phyloP scores from a whole-genome alignment of 2,797 vertebrate species.

The Clamator glandarius region DNA sequence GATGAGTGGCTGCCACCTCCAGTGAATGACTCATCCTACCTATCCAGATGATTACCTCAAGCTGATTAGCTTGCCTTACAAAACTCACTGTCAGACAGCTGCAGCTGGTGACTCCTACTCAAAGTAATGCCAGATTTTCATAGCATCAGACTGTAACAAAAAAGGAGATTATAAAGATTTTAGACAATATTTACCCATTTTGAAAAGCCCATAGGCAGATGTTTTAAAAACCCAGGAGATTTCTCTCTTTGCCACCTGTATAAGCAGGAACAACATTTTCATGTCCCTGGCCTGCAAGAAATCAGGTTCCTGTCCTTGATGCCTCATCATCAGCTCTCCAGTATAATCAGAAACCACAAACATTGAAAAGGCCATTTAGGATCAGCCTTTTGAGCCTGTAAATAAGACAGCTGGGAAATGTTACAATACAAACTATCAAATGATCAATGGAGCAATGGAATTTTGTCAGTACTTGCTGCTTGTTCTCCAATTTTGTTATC shows the following conservation, averaged over 20 bases:
- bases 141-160: not conserved
- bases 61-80: not conserved
- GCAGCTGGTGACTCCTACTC: not conserved
- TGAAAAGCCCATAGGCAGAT: not conserved
- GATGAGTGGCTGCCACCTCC: not conserved
- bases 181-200: not conserved
- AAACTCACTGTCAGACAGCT: not conserved
- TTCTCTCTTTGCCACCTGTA: not conserved
- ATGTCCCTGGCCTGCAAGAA: too few species aligned
- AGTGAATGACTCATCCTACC: not conserved
- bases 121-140: not conserved
- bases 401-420: not conserved
- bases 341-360: not conserved
- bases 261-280: not conserved
- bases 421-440: not conserved
- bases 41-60: not conserved
- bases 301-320: not conserved
- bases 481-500: not conserved
- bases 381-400: not conserved
- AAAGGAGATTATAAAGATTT: not conserved
- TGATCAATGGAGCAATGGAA: fast-evolving
- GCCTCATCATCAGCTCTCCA: not conserved
- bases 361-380: not conserved
- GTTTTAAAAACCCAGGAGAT: not conserved
- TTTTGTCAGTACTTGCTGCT: not conserved